Conservation (phyloP, 2,797 vertebrate species). For the Centroberyx gerrardi region DNA sequence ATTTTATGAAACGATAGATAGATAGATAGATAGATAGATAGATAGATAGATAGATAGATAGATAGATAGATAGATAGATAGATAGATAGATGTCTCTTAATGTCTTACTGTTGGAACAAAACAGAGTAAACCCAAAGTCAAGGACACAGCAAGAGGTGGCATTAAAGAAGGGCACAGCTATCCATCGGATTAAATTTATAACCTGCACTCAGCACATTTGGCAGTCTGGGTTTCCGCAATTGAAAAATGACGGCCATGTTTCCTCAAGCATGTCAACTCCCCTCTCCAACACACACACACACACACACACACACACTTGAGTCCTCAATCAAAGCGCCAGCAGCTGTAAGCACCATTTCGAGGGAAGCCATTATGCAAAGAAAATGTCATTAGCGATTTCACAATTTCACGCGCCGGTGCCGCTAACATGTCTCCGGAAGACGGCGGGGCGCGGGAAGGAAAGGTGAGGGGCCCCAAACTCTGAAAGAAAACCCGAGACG, state of each 20-base stretch:
- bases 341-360: conserved; percentile 68
- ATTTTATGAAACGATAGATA: too few species aligned
- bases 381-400: conserved; percentile 79
- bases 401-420: conserved; percentile 80
- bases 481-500: conserved; percentile 33
- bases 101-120: too few species aligned
- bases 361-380: conserved; percentile 73
- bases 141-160: conserved; percentile 57
- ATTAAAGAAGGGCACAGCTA: conserved; percentile 53
- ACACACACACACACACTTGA: conserved; percentile 11
- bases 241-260: conserved; percentile 68
- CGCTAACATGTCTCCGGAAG: conserved; percentile 60
- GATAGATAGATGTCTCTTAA: too few species aligned
- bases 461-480: conserved; percentile 50
- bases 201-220: conserved; percentile 65
- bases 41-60: neutral
- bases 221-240: conserved; percentile 59
- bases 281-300: conserved; percentile 7
- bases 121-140: conserved; percentile 32
- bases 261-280: conserved; percentile 49
- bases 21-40: neutral
- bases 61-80: too few species aligned
- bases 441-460: conserved; percentile 29
- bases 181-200: conserved; percentile 75
- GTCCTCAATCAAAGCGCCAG: conserved; percentile 68